Conservation (phyloP, 2,888 invertebrate species). For the Laothoe populi region DNA sequence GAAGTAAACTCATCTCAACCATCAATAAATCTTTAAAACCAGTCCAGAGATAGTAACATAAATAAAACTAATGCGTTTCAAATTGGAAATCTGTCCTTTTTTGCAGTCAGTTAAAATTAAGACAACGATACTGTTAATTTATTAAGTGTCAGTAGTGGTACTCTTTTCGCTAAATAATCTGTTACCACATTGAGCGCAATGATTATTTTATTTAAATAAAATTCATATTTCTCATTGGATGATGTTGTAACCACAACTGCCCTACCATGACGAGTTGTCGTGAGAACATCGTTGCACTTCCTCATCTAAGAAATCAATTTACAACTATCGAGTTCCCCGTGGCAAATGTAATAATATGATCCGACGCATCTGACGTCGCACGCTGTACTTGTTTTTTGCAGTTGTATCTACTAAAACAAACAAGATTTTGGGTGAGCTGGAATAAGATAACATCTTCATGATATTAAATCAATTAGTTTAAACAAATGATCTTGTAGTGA, state of each 20-base stretch:
- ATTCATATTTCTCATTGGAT: conserved; percentile 35
- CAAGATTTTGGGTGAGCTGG: not conserved
- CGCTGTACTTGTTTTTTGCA: not conserved
- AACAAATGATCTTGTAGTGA: too few relatives aligned
- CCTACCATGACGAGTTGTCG: conserved; percentile 51
- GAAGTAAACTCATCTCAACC: too few relatives aligned
- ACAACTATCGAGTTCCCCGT: conserved; percentile 39
- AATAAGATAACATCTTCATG: too few relatives aligned
- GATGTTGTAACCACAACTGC: conserved; percentile 44
- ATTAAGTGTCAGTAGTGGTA: not conserved
- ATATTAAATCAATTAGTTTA: too few relatives aligned
- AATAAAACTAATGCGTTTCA: too few relatives aligned
- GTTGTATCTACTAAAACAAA: not conserved
- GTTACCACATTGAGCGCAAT: not conserved
- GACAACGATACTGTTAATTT: too few relatives aligned
- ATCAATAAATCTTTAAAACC: too few relatives aligned
- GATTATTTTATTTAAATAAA: conserved; percentile 16
- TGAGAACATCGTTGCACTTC: conserved; percentile 50
- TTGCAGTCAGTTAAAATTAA: too few relatives aligned
- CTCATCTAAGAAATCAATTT: conserved; percentile 50
- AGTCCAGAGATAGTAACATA: too few relatives aligned
- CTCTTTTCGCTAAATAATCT: not conserved
- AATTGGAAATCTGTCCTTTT: too few relatives aligned
- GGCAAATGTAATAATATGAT: conserved; percentile 36
- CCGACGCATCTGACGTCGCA: conserved; percentile 3